Evolutionary conservation across 2,797 vertebrate genomes (phyloP).

Genomic region (Clarias fuscus): DNA sequence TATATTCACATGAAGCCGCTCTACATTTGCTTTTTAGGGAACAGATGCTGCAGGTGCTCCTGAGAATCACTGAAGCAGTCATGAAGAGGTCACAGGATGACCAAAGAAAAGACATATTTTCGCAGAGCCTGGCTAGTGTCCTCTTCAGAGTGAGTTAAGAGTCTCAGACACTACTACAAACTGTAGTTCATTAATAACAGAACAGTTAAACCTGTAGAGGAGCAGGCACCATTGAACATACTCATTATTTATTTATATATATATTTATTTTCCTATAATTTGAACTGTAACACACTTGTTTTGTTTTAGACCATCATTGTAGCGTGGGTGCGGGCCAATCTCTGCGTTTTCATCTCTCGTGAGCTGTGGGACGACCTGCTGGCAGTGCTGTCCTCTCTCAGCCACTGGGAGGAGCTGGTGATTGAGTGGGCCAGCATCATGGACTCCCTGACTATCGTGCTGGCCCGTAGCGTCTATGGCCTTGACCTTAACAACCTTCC

Average conservation of each 20-base stretch:
- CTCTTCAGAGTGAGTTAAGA: conserved; percentile 87
- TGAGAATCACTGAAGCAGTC: conserved; percentile 94
- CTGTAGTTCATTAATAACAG: neutral
- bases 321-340: conserved; percentile 95
- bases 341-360: conserved; percentile 92
- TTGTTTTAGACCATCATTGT: conserved; percentile 92
- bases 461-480: conserved; percentile 91
- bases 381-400: conserved; percentile 88
- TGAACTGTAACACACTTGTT: neutral
- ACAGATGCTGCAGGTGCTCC: conserved; percentile 93
- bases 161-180: neutral
- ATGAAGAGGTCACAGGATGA: conserved; percentile 94
- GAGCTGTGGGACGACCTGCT: conserved; percentile 98
- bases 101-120: conserved; percentile 87
- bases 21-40: conserved; percentile 78
- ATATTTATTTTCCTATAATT: neutral
- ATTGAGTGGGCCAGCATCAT: conserved; percentile 96
- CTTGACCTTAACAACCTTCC: conserved; percentile 94
- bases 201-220: neutral
- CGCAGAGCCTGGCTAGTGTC: conserved; percentile 89
- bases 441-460: conserved; percentile 93
- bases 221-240: neutral
- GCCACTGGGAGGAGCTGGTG: conserved; percentile 95
- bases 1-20: neutral
- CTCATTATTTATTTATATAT: conserved; percentile 5